phyloP scores from a whole-genome alignment of 2,113 vertebrate genomes.

The Emberiza fucata region DNA sequence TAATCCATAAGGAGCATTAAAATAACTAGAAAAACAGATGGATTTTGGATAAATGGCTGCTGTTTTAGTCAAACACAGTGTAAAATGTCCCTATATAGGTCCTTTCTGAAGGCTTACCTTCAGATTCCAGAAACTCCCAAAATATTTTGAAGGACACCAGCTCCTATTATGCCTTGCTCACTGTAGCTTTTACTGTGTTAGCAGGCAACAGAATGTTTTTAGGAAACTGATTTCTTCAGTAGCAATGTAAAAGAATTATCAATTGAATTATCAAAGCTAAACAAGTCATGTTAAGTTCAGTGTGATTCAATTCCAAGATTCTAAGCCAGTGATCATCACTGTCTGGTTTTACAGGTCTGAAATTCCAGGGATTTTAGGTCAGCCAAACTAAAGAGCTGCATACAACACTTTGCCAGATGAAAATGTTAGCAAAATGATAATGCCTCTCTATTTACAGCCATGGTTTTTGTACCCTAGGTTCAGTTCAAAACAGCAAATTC shows the following conservation, averaged over 20 bases:
- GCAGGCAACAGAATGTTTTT: not conserved
- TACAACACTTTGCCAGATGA: not conserved
- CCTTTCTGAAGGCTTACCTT: not conserved
- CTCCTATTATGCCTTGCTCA: not conserved
- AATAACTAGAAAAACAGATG: not conserved
- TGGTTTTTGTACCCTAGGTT: not conserved
- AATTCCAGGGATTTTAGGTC: not conserved
- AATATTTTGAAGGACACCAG: not conserved
- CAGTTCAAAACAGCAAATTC: not conserved
- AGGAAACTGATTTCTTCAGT: not conserved
- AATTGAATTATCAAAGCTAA: not conserved
- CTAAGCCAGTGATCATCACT: fast-evolving
- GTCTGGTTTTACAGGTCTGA: not conserved
- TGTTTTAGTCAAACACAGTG: not conserved
- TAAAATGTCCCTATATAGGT: fast-evolving
- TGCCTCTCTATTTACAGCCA: not conserved
- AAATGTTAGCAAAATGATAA: not conserved
- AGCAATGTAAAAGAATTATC: not conserved
- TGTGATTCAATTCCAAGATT: not conserved
- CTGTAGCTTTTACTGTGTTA: not conserved
- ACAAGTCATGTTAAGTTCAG: not conserved
- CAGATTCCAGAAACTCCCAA: not conserved
- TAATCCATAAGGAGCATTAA: not conserved
- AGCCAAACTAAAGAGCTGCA: not conserved
- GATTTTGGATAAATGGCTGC: not conserved